Evolutionary conservation across 2,797 vertebrate species (phyloP).

Genomic region (Loris lydekkerianus): DNA sequence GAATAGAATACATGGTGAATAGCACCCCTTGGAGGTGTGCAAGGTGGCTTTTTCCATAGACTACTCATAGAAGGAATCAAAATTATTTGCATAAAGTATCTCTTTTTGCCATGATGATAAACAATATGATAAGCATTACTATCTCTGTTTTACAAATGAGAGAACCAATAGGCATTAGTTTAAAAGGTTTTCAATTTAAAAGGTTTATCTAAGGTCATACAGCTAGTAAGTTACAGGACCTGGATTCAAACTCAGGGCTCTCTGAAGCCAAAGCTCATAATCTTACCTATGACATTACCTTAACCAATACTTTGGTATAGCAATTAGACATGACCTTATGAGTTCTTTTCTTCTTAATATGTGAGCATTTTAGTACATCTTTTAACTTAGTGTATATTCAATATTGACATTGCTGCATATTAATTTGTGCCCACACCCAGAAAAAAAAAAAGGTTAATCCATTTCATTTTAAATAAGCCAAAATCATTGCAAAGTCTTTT

Average conservation of each 20-base stretch:
- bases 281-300: neutral
- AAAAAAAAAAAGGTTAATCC: neutral
- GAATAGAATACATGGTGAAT: neutral
- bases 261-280: neutral
- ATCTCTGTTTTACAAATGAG: conserved; percentile 19
- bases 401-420: neutral
- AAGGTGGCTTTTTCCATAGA: neutral
- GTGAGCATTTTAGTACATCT: neutral
- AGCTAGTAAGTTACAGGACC: neutral
- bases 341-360: conserved; percentile 8
- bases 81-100: neutral
- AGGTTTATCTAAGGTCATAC: neutral
- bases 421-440: neutral
- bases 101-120: conserved; percentile 43
- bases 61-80: neutral
- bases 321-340: neutral
- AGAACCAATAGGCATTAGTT: neutral
- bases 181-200: conserved; percentile 35
- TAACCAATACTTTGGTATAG: neutral
- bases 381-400: conserved; percentile 61
- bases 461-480: conserved; percentile 53
- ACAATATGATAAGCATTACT: neutral
- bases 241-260: neutral
- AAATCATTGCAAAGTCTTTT: conserved; percentile 48
- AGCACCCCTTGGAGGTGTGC: neutral